These are phyloP conservation scores for Aspidiotus destructor DNA, from an alignment of 2,888 invertebrate genomes.

Conservation along the genomic window DNA sequence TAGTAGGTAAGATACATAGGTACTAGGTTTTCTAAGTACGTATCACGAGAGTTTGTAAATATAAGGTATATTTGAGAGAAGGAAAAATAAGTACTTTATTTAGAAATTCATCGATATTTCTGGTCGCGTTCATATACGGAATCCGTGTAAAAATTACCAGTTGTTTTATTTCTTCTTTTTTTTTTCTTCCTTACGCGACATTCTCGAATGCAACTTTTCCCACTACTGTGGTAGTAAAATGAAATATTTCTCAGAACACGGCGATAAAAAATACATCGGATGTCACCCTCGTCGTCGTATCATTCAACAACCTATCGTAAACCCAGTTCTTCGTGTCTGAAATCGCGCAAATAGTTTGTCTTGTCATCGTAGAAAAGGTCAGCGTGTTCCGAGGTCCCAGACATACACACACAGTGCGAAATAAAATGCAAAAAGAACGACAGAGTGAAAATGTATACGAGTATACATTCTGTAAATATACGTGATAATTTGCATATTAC, in stretches of 20 bases:
- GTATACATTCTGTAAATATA: background rate
- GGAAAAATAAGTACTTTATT: too few relatives aligned
- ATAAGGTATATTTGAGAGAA: too few relatives aligned
- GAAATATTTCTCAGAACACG: background rate
- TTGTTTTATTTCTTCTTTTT: too few relatives aligned
- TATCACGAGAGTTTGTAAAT: too few relatives aligned
- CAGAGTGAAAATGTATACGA: background rate
- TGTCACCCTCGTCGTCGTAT: slow-evolving; percentile 2
- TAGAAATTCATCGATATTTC: too few relatives aligned
- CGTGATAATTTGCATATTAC: slow-evolving; percentile 4
- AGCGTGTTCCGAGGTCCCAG: background rate
- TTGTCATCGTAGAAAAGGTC: background rate
- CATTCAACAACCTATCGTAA: slow-evolving; percentile 1
- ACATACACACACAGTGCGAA: background rate
- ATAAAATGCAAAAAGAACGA: background rate
- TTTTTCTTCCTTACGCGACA: too few relatives aligned
- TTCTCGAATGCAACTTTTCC: too few relatives aligned
- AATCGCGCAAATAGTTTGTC: background rate
- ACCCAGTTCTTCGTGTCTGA: background rate
- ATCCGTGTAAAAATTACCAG: too few relatives aligned
- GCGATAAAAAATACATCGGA: slow-evolving; percentile 1
- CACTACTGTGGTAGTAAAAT: too few relatives aligned
- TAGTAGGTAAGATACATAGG: too few relatives aligned
- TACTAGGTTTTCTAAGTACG: too few relatives aligned
- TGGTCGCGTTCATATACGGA: too few relatives aligned